Evolutionary conservation across 2,797 vertebrate genomes (phyloP).

Genomic region (Lophotriccus pileatus): DNA sequence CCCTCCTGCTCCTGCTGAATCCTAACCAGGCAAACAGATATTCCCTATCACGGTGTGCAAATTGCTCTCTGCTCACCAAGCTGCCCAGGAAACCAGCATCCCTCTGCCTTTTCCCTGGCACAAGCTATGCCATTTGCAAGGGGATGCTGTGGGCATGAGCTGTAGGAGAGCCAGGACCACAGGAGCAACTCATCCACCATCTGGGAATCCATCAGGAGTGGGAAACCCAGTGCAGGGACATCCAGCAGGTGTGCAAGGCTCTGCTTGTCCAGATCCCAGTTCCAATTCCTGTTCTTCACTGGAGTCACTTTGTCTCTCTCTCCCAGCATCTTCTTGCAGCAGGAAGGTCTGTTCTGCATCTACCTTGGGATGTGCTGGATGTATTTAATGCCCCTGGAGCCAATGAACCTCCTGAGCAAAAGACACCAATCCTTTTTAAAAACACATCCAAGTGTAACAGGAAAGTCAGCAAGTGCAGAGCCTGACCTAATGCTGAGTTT

Average conservation of each 20-base stretch:
- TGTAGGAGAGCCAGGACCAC: not conserved
- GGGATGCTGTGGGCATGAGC: not conserved
- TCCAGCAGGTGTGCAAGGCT: not conserved
- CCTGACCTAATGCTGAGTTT: not conserved
- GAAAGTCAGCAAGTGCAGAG: not conserved
- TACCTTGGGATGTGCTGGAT: not conserved
- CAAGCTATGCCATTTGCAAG: not conserved
- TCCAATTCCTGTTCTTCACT: not conserved
- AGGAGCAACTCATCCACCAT: not conserved
- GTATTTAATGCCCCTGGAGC: not conserved
- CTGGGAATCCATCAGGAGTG: not conserved
- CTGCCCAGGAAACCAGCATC: not conserved
- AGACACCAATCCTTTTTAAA: not conserved
- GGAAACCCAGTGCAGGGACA: not conserved
- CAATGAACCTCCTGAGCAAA: not conserved
- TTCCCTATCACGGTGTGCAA: rapidly evolving
- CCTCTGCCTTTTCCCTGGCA: not conserved
- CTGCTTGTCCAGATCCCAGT: not conserved
- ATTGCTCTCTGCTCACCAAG: not conserved
- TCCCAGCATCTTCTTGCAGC: not conserved
- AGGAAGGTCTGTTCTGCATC: not conserved
- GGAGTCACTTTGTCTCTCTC: not conserved
- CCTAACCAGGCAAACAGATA: not conserved
- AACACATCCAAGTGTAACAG: not conserved
- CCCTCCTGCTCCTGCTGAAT: not conserved